Conservation (phyloP, 2,888 invertebrate species). For the Micropterix aruncella region DNA sequence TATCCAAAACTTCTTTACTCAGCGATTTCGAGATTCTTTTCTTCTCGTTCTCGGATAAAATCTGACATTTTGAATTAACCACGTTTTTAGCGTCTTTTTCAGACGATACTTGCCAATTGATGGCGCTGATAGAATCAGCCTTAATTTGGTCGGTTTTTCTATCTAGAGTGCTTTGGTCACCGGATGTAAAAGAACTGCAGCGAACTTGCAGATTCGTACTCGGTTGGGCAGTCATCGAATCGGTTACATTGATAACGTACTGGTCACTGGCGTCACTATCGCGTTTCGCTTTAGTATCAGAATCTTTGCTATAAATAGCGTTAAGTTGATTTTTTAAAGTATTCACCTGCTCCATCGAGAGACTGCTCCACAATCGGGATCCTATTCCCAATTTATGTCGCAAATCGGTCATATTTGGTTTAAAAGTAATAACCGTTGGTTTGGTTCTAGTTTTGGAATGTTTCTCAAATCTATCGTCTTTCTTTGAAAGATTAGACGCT, state of each 20-base stretch:
- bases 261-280: slow-evolving; percentile 31
- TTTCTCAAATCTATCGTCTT: slow-evolving; percentile 32
- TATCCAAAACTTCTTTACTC: slow-evolving; percentile 57
- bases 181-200: slow-evolving; percentile 39
- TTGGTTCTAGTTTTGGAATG: slow-evolving; percentile 21
- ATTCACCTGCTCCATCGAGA: slow-evolving; percentile 72
- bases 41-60: slow-evolving; percentile 54
- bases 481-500: slow-evolving; percentile 54
- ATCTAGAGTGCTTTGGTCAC: slow-evolving; percentile 24
- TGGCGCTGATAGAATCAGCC: slow-evolving; percentile 42
- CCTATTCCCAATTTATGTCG: slow-evolving; percentile 47
- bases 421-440: slow-evolving; percentile 22
- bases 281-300: slow-evolving; percentile 23
- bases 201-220: slow-evolving; percentile 37
- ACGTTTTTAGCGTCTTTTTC: slow-evolving; percentile 35
- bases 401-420: slow-evolving; percentile 29
- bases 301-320: slow-evolving; percentile 61
- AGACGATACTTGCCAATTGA: slow-evolving; percentile 27
- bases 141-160: slow-evolving; percentile 28
- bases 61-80: slow-evolving; percentile 17
- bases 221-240: slow-evolving; percentile 18
- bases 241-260: slow-evolving; percentile 47
- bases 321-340: slow-evolving; percentile 66
- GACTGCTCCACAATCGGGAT: slow-evolving; percentile 66
- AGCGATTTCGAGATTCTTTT: slow-evolving; percentile 55